Evolutionary conservation across 2,113 vertebrate species (phyloP).

Genomic region (Oophaga pumilio): DNA sequence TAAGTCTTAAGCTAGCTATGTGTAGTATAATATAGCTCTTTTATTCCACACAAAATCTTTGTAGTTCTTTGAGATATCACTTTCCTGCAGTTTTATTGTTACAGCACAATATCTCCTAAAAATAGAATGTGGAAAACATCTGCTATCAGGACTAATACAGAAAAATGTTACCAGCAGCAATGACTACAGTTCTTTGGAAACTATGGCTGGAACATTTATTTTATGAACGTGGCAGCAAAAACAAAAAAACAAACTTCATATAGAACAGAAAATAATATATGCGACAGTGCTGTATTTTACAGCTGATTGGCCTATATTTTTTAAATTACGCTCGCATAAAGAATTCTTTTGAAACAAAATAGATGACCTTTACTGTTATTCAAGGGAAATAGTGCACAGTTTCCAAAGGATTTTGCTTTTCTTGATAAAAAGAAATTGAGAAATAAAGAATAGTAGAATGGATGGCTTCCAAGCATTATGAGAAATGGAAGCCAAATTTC

Average conservation of each 20-base stretch:
- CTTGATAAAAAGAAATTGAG: neutral
- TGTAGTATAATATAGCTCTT: neutral
- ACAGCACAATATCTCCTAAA: conserved; percentile 34
- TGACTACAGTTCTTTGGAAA: neutral
- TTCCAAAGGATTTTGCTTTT: neutral
- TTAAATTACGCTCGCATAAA: neutral
- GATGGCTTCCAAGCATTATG: neutral
- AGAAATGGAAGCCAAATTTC: neutral
- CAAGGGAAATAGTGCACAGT: neutral
- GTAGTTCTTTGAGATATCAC: conserved; percentile 16
- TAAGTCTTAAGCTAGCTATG: neutral
- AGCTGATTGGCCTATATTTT: conserved; percentile 19
- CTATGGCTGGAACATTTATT: conserved; percentile 8
- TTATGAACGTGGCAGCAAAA: neutral
- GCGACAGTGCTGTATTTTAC: conserved; percentile 13
- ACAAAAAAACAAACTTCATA: conserved; percentile 3
- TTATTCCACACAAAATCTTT: neutral
- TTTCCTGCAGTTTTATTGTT: conserved; percentile 28
- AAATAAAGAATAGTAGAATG: neutral
- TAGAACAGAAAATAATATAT: neutral
- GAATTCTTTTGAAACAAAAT: neutral
- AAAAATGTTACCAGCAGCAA: neutral
- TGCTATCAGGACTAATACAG: conserved; percentile 34
- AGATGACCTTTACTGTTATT: conserved; percentile 11
- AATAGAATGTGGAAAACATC: conserved; percentile 35